Conservation (phyloP, 2,113 vertebrate species). For the Pteronura brasiliensis region DNA sequence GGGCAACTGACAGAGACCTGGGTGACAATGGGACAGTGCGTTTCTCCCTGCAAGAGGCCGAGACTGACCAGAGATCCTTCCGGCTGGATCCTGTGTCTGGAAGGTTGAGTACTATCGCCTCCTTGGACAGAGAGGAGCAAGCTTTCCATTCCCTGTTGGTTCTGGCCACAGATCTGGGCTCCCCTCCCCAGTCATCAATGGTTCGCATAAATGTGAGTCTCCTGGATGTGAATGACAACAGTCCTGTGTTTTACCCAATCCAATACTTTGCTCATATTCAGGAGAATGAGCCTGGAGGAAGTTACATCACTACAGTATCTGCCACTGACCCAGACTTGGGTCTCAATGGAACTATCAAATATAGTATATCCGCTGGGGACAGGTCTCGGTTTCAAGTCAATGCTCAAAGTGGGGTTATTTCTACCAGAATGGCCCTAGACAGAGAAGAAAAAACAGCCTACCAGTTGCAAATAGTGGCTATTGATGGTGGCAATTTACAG, state of each 20-base stretch:
- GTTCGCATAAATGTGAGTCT: constrained; percentile 91
- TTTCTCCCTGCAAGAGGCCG: constrained; percentile 90
- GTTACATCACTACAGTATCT: constrained; percentile 90
- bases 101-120: constrained; percentile 85
- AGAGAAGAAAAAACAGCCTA: constrained; percentile 96
- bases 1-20: constrained; percentile 92
- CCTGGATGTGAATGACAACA: constrained; percentile 95
- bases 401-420: constrained; percentile 90
- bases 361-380: constrained; percentile 93
- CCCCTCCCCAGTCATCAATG: constrained; percentile 88
- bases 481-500: constrained; percentile 91
- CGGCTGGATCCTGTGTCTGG: constrained; percentile 91
- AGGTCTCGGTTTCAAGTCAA: constrained; percentile 92
- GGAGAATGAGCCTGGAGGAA: constrained; percentile 94
- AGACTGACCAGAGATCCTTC: constrained; percentile 84
- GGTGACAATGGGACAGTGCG: constrained; percentile 95
- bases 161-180: constrained; percentile 90
- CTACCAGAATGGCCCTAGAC: constrained; percentile 91
- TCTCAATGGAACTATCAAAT: constrained; percentile 92
- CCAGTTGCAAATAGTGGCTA: constrained; percentile 93
- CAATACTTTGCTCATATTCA: constrained; percentile 97
- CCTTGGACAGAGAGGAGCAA: constrained; percentile 93
- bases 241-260: constrained; percentile 94
- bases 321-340: constrained; percentile 94
- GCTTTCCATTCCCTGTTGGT: constrained; percentile 88